Base-by-base conservation (phyloP, 2,797 vertebrate genomes). In the Chelmon rostratus region DNA sequence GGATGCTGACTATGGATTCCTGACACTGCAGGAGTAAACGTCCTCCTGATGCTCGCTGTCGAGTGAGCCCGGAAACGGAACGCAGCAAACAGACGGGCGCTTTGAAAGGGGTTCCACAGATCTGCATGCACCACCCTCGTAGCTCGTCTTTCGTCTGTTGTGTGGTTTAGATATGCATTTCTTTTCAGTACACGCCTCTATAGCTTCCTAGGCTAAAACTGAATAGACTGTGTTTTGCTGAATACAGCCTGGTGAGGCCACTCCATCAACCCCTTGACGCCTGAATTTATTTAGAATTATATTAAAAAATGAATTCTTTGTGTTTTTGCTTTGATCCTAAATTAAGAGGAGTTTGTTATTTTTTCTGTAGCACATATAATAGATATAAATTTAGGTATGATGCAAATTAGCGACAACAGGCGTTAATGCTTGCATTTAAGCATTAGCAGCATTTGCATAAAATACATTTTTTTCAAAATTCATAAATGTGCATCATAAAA, bases 1-100 rank as follows among this genome's bases (percentile, higher is more conserved):
- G 69, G 44, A 85, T 56, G 71, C 67, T 57, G 54, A 71, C 59
- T 79, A 37, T 73, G 78, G 68, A 79, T 90, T 66, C 42, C 10
- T 75, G 81, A 81, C 68, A 42, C 46, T 18, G 37, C 50, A 38
- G 37, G 47, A 69, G 75, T 76, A 83, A 82, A 83, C 56, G 25
- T 71, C 37, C 73, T 61, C 65, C 62, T 2, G 38, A 67, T 49
- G 46, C 67, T 6, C 37, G 54, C 53, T 77, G 71, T 81, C 77
- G 73, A 68, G 57, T 47, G 54, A 69, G 53, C 46, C 80, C 77
- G 68, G 58, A n/a, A 54, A 53, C 73, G 62, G 31, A 78, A 56
- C 28, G 63, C 11, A 33, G 78, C 40, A 50, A 75, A 69, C 3
- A 9, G 35, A 66, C 46, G 13, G 57, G 31, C 68, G 33, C 73